Evolutionary conservation across 2,797 vertebrate genomes (phyloP).

Genomic region (Tenualosa thibaudeaui): DNA sequence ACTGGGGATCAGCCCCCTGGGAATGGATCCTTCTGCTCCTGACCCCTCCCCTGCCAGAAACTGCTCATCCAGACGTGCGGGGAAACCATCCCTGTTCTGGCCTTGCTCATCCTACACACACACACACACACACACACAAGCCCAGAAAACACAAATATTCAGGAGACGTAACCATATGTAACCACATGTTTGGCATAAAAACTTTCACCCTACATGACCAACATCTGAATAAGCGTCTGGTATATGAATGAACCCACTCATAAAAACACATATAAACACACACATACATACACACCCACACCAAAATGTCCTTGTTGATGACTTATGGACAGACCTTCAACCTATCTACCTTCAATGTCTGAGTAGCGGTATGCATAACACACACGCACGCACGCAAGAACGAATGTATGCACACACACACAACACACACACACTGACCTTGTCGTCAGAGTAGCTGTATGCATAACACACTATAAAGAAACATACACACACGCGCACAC

Average conservation of each 20-base stretch:
- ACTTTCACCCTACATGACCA: too few relatives aligned
- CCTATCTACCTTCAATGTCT: too few relatives aligned
- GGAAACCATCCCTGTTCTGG: constrained; percentile 78
- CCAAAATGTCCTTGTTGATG: background rate
- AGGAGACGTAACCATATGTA: background rate
- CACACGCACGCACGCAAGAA: too few relatives aligned
- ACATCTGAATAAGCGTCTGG: too few relatives aligned
- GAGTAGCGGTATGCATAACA: too few relatives aligned
- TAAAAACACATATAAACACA: background rate
- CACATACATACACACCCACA: constrained; percentile 56
- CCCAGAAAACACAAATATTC: background rate
- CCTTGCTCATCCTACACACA: constrained; percentile 79
- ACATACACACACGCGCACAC: constrained; percentile 64
- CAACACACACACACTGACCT: constrained; percentile 69
- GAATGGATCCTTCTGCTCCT: constrained; percentile 63
- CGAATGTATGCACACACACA: background rate
- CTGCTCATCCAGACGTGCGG: constrained; percentile 81
- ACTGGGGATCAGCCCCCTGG: constrained; percentile 69
- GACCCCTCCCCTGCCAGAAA: constrained; percentile 67
- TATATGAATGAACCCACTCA: background rate
- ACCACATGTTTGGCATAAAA: too few relatives aligned
- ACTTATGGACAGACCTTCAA: too few relatives aligned
- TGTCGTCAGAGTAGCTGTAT: constrained; percentile 90
- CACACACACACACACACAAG: constrained; percentile 13
- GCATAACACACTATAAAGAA: constrained; percentile 93